These are phyloP conservation scores for Ceramica pisi DNA, from an alignment of 2,888 invertebrate species.

Conservation along the genomic window DNA sequence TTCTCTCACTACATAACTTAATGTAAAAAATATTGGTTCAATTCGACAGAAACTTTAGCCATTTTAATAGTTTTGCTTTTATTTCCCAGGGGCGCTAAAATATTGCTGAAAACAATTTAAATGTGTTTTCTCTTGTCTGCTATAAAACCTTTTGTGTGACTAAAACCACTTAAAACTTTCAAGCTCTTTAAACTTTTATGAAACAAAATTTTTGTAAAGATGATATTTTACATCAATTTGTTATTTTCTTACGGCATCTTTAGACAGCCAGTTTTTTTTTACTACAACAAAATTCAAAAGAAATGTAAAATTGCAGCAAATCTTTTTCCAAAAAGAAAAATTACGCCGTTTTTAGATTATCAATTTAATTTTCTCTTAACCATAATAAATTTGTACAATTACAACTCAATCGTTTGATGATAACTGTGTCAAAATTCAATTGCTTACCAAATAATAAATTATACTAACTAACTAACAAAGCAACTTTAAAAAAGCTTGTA, in stretches of 20 bases:
- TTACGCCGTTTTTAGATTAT: neutral
- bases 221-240: neutral
- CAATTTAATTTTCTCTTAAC: neutral
- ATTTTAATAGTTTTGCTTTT: conserved; percentile 48
- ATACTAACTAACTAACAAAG: no score
- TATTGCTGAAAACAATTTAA: conserved; percentile 23
- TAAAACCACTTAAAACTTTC: neutral
- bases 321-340: neutral
- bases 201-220: neutral
- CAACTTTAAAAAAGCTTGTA: no score
- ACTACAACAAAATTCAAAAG: neutral
- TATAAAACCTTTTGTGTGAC: conserved; percentile 16
- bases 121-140: conserved; percentile 22
- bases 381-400: no score
- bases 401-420: no score
- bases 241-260: neutral
- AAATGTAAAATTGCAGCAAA: neutral
- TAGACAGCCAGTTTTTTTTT: neutral
- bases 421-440: no score
- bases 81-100: conserved; percentile 53
- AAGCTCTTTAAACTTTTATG: neutral
- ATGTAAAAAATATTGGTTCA: conserved; percentile 20
- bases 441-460: no score
- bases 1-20: conserved; percentile 5
- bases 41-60: conserved; percentile 24